Evolutionary conservation across 2,888 invertebrate genomes (phyloP), one percentile per base, ranked within the genome.

Genomic region (Dimorphilus gyrociliatus): DNA sequence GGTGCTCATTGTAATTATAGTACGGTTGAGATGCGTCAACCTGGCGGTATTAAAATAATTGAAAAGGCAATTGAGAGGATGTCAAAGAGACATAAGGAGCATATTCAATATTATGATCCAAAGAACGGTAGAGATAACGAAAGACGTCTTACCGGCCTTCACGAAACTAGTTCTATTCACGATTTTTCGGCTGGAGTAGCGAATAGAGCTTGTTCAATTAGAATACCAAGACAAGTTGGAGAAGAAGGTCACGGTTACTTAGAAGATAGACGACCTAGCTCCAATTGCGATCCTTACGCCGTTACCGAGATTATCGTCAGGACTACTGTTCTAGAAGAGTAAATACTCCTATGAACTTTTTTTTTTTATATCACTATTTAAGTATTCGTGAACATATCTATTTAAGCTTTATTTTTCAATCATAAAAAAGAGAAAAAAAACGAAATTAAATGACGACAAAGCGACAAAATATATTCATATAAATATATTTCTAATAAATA

Each of bases 1-100:
- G 88, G 88, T 2, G 85, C 85, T 1, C 88, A 90, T 56, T 81
- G 81, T 31, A 90, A 90, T 65, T 86, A 86, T 66, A 86, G 85
- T 2, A 90, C 88, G 0, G 76, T 78, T 54, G 68, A 71, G 25
- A 90, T 88, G 88, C 69, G 88, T 25, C 75, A 76, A 27, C 30
- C 31, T 7, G 33, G 32, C 12, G 44, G 44, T n/a, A 44, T 45
- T 16, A 38, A 30, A 38, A 82, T 78, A 55, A 90, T 92, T 50
- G 81, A 90, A 63, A 76, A 77, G 51, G 90, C 90, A 1, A 88
- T 92, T 51, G 82, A 86, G 63, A 84, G 81, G 64, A 69, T 94
- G 43, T 79, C 84, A 41, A 78, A 80, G 55, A 76, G 79, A 42
- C 92, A 92, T 61, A 72, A 76, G 51, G 75, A 80, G 45, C 92